phyloP scores from a whole-genome alignment of 2,888 invertebrate genomes.

The Melanargia galathea region DNA sequence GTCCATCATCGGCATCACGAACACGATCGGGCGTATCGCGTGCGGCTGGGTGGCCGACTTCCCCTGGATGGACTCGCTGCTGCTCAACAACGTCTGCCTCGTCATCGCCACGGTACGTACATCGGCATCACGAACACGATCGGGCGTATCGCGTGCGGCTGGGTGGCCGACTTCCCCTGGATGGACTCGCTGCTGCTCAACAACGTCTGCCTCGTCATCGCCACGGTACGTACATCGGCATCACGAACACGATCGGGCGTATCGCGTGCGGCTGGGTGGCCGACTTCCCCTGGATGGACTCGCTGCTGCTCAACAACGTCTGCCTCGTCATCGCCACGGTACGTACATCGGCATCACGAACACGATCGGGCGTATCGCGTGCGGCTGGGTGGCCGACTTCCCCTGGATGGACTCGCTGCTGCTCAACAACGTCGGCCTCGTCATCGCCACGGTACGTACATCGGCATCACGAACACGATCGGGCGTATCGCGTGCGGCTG shows the following conservation, averaged over 20 bases:
- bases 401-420: constrained; percentile 95
- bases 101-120: constrained; percentile 89
- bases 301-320: constrained; percentile 95
- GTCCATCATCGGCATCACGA: constrained; percentile 95
- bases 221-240: constrained; percentile 91
- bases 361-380: constrained; percentile 94
- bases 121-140: constrained; percentile 97
- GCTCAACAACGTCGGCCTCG: constrained; percentile 95
- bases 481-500: constrained; percentile 95
- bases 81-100: constrained; percentile 96
- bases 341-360: constrained; percentile 93
- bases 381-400: constrained; percentile 95
- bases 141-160: constrained; percentile 94
- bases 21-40: constrained; percentile 94
- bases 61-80: constrained; percentile 93
- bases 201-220: constrained; percentile 94
- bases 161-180: constrained; percentile 94
- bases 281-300: constrained; percentile 95
- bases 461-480: constrained; percentile 96
- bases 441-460: constrained; percentile 90
- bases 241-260: constrained; percentile 97
- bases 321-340: constrained; percentile 95
- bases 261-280: constrained; percentile 94
- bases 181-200: constrained; percentile 96
- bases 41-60: constrained; percentile 96